Evolutionary conservation across 2,113 vertebrate genomes (phyloP), one percentile per base, ranked within the genome.

Genomic region (Rhinogobius similis): DNA sequence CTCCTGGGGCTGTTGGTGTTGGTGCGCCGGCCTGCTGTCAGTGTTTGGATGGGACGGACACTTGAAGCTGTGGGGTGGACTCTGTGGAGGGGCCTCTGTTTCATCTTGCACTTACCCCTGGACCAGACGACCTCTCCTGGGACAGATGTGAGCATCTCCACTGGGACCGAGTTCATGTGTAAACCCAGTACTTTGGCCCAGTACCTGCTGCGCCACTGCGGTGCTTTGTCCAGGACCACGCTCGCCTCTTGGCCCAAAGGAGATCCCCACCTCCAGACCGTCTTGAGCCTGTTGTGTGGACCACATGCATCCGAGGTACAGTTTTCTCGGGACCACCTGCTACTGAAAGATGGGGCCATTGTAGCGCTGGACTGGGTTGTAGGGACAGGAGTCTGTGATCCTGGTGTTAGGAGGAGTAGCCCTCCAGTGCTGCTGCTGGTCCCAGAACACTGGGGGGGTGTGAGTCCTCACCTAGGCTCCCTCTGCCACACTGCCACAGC

Each of bases 311-410:
- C 75, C 41, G 75, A 63, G 0, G 75, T 92, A 9, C 87, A 84
- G 70, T 88, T 95, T 65, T 87, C 85, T 21, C 87, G 94, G 36
- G 94, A 95, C 36, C 86, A 94, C 69, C 89, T 96, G 62, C 85
- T 95, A 29, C 12, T 96, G 63, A 81, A 77, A 1, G 95, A 96
- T 2, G 91, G 92, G 0, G 94, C 94, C 0, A 72, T 94, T 20
- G 85, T 95, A 18, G 93, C 93, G 16, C 84, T 96, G 82, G 94
- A 96, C 75, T 96, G 95, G 95, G 94, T 93, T 1, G 78, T 93
- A 41, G 90, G 92, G 26, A 48, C 89, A 59, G 65, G 70, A 48
- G 59, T 21, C 58, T 58, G 32, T 21, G 79, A 79, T 32, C 66
- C 10, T 23, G 50, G 10, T 27, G n/a, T 70, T 63, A 77, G 75